phyloP scores from a whole-genome alignment of 2,797 vertebrate genomes.

The Lutjanus campechanus region DNA sequence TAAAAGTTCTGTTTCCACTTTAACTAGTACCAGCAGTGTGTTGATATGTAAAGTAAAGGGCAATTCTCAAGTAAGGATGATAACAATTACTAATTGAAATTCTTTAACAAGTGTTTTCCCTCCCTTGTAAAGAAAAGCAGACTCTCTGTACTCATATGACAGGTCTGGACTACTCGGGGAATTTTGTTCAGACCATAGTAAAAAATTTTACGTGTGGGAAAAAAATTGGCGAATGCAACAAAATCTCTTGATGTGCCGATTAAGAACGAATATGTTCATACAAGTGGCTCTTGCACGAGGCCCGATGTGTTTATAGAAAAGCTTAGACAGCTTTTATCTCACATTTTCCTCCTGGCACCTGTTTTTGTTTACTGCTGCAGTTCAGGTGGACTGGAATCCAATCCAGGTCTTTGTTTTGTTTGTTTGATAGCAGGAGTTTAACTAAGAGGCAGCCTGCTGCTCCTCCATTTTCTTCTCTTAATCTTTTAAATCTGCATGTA shows the following conservation, averaged over 20 bases:
- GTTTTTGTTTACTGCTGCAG: neutral
- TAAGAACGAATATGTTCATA: neutral
- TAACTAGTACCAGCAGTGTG: too few species aligned
- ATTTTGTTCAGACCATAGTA: too few species aligned
- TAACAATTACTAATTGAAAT: fast-evolving
- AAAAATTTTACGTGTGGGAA: neutral
- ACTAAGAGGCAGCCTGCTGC: neutral
- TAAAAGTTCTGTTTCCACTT: too few species aligned
- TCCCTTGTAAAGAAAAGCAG: neutral
- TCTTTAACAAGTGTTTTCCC: neutral
- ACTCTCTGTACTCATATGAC: neutral
- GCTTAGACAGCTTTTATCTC: neutral
- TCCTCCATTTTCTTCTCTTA: neutral
- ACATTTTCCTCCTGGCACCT: neutral
- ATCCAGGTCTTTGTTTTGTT: neutral
- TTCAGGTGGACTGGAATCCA: neutral
- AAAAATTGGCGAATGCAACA: neutral
- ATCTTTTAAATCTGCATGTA: neutral
- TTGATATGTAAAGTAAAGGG: too few species aligned
- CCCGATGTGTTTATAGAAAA: neutral
- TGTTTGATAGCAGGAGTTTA: neutral
- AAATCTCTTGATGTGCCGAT: neutral
- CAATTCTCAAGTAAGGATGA: neutral
- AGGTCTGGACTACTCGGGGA: neutral
- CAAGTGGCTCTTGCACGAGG: neutral